Percentiles rank a stretch among this genome's conserved stretches.
These are phyloP conservation scores for Jaculus jaculus DNA, from an alignment of 2,113 vertebrate species.

Conservation along the genomic window DNA sequence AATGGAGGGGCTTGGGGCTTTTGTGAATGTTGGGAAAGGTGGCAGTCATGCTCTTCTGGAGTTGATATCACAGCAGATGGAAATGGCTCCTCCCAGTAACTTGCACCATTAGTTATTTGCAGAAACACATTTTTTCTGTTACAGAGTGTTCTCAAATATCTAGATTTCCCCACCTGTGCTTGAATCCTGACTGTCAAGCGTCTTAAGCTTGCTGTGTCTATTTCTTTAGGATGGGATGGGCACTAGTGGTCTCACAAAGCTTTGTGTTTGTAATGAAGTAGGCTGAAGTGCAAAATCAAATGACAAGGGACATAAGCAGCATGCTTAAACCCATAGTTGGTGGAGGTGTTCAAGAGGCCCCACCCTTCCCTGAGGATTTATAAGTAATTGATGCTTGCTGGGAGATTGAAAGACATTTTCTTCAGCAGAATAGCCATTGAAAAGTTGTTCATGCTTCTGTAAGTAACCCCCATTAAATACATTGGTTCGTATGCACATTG, in stretches of 20 bases:
- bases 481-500: too few species aligned
- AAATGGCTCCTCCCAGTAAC: not conserved
- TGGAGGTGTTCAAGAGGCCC: too few species aligned
- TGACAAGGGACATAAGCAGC: too few species aligned
- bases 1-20: accelerated
- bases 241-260: not conserved
- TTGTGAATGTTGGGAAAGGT: not conserved
- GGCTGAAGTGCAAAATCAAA: not conserved
- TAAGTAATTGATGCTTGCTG: too few species aligned
- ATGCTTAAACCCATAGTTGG: too few species aligned
- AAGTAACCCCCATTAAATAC: too few species aligned
- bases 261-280: not conserved
- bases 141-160: not conserved
- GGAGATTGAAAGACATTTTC: too few species aligned
- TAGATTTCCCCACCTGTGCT: not conserved
- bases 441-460: too few species aligned
- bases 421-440: too few species aligned
- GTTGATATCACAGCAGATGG: not conserved
- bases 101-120: not conserved
- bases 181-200: not conserved
- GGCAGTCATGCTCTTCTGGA: not conserved
- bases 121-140: not conserved
- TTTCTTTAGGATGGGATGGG: not conserved
- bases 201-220: not conserved
- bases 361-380: too few species aligned